These are phyloP conservation scores for Synanthedon andrenaeformis DNA, from an alignment of 2,888 invertebrate species.

Conservation along the genomic window DNA sequence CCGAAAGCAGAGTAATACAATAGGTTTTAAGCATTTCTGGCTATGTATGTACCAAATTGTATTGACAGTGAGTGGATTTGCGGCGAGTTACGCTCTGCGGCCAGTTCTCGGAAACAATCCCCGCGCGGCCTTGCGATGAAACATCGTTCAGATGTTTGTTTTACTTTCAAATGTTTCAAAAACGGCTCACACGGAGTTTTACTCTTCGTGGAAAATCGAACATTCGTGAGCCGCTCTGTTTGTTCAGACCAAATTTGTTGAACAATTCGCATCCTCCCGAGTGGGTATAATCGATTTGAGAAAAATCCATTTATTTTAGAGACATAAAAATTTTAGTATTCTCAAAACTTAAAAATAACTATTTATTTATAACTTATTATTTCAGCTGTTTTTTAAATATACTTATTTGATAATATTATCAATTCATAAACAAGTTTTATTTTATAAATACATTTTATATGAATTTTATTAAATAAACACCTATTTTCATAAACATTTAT, in stretches of 20 bases:
- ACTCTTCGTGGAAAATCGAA: conserved; percentile 46
- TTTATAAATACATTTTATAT: too few species aligned
- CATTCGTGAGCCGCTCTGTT: conserved; percentile 45
- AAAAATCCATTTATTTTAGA: not conserved
- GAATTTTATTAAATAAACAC: too few species aligned
- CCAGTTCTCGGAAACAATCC: conserved; percentile 45
- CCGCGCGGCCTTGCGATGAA: conserved; percentile 51
- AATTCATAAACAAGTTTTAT: too few species aligned
- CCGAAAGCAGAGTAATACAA: not conserved
- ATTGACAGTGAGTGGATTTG: not conserved
- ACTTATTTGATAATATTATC: too few species aligned
- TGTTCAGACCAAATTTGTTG: conserved; percentile 43
- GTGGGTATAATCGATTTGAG: conserved; percentile 6
- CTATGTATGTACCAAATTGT: not conserved
- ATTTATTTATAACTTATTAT: too few species aligned
- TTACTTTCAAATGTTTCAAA: conserved; percentile 54
- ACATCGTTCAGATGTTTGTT: conserved; percentile 56
- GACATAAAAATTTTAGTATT: too few species aligned
- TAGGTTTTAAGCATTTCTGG: not conserved
- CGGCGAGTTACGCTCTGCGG: not conserved
- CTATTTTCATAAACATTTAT: too few species aligned
- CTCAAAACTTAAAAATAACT: too few species aligned
- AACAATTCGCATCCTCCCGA: conserved; percentile 41
- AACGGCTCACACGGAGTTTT: conserved; percentile 53
- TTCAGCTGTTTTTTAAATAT: too few species aligned